A percentile compares a stretch with the other conserved stretches of the same genome.
phyloP scores from a whole-genome alignment of 2,797 vertebrate species.

The Atherinosoma microstoma region DNA sequence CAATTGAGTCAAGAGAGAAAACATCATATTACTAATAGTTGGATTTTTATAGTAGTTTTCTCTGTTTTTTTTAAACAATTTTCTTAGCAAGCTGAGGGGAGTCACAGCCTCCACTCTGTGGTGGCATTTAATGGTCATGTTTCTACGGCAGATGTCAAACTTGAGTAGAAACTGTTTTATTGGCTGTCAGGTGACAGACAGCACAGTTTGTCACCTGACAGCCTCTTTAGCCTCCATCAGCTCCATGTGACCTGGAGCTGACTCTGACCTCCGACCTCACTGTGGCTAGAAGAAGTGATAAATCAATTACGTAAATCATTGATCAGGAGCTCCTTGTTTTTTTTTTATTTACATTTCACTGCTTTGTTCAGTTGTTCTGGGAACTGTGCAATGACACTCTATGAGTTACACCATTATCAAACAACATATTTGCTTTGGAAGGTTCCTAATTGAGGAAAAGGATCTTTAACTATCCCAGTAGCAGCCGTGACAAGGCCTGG shows the following conservation, averaged over 20 bases:
- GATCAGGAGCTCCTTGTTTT: background rate
- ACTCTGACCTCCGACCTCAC: slow-evolving; percentile 34
- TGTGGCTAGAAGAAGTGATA: background rate
- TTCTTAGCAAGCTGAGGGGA: too few relatives aligned
- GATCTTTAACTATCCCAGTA: too few relatives aligned
- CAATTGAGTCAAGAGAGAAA: too few relatives aligned
- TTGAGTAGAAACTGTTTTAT: slow-evolving; percentile 3
- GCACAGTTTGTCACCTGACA: slow-evolving; percentile 14
- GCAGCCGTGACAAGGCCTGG: too few relatives aligned
- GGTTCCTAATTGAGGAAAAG: too few relatives aligned
- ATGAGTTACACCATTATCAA: slow-evolving; percentile 38
- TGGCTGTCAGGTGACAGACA: slow-evolving; percentile 24
- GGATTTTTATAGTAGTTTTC: too few relatives aligned
- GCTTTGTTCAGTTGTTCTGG: slow-evolving; percentile 18
- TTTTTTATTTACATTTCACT: background rate
- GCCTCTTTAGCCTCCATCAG: slow-evolving; percentile 6
- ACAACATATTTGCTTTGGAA: too few relatives aligned
- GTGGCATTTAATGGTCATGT: slow-evolving; percentile 5
- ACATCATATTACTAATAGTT: too few relatives aligned
- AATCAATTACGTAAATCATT: slow-evolving; percentile 17
- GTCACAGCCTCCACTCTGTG: background rate
- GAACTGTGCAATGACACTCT: slow-evolving; percentile 19
- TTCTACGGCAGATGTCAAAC: slow-evolving; percentile 11
- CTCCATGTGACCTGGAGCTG: slow-evolving; percentile 27
- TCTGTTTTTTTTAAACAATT: too few relatives aligned